Evolutionary conservation across 2,797 vertebrate genomes (phyloP).

Genomic region (Sebastes nivosus): DNA sequence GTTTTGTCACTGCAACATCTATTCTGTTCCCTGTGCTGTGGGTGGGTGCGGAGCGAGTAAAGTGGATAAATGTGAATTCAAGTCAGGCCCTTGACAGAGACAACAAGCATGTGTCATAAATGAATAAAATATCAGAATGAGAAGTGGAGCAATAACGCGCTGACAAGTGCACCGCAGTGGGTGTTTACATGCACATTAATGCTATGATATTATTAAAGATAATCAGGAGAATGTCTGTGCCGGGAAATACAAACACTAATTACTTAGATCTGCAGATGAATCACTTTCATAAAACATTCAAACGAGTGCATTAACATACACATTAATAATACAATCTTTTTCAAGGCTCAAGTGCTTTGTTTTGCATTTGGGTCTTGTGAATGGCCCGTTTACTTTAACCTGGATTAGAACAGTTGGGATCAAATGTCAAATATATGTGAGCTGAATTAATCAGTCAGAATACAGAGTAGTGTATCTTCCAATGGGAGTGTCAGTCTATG

Average conservation of each 20-base stretch:
- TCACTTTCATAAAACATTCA: conserved; percentile 24
- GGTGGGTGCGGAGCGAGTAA: not conserved
- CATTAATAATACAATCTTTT: conserved; percentile 17
- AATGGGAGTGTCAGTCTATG: not conserved
- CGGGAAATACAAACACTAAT: conserved; percentile 24
- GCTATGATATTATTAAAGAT: conserved; percentile 30
- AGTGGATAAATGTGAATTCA: conserved; percentile 1
- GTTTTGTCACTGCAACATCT: not conserved
- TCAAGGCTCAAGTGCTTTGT: conserved; percentile 26
- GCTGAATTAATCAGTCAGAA: not conserved
- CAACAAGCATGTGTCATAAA: conserved; percentile 21
- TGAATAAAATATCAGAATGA: conserved; percentile 33
- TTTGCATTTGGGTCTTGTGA: conserved; percentile 16
- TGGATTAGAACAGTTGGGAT: not conserved
- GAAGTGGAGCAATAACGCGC: not conserved
- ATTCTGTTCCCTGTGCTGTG: not conserved
- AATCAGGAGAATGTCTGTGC: conserved; percentile 16
- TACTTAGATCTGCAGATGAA: conserved; percentile 19
- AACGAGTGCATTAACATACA: conserved; percentile 28
- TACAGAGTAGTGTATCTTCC: not conserved
- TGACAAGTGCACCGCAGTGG: conserved; percentile 10
- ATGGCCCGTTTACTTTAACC: conserved; percentile 19
- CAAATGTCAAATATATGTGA: not conserved
- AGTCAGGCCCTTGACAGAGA: conserved; percentile 12
- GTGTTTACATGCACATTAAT: conserved; percentile 19